Evolutionary conservation across 1,140 invertebrate genomes (phyloP), one percentile per base, ranked within the genome.

Genomic region (Cardiocondyla obscurior): DNA sequence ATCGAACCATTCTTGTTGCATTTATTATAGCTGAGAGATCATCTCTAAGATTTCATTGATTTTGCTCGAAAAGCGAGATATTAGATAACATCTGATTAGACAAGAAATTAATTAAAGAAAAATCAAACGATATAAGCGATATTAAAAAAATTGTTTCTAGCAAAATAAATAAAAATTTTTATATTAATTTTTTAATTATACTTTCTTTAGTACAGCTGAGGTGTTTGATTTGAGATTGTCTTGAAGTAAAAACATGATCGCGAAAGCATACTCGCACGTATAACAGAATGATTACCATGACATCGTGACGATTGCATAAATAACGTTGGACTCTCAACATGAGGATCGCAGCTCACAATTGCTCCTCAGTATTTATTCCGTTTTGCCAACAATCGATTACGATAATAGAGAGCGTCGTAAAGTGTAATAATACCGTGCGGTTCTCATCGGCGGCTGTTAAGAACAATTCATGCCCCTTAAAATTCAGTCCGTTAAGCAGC

Each of bases 1-100:
- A 67, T 86, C 53, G 55, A 51, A 74, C 70, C 81, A 65, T 87
- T 82, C 51, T 36, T 58, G 36, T 62, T 72, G 49, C 62, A 76
- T 76, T 83, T 82, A 64, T 84, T 85, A 39, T 7, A 12, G 22
- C 12, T 4, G 14, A 12, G 22, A 6, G n/a, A 69, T 16, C 6
- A 70, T 53, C 1, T 44, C 12, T 42, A 30, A 39, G 5, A 74
- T 25, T 12, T 58, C 1, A 2, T 19, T 8, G 5, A 73, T 60
- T 2, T 25, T 60, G 30, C 0, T 39, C 10, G 8, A 73, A 22
- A 1, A 39, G 0, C n/a, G 6, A 55, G 16, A 57, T n/a, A n/a
- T n/a, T n/a, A n/a, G n/a, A n/a, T n/a, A n/a, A n/a, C n/a, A 42
- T 28, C 33, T 62, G 60, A 0, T 3, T n/a, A 57, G 39, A 22